Evolutionary conservation across 2,113 vertebrate genomes (phyloP).

Genomic region (Anhinga anhinga): DNA sequence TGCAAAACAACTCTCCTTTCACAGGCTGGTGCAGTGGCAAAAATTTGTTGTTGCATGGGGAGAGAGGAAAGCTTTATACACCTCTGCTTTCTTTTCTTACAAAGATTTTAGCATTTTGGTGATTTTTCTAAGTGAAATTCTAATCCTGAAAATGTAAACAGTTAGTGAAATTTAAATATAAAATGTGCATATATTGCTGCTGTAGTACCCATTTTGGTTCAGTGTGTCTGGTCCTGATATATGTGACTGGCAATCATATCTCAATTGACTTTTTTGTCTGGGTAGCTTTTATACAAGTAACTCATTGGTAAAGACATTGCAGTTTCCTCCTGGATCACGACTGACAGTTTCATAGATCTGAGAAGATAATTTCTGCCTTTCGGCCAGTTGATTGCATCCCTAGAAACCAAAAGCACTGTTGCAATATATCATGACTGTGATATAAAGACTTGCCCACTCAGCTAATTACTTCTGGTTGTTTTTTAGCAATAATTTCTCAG

Average conservation of each 20-base stretch:
- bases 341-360: neutral
- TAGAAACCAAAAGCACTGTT: neutral
- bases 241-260: neutral
- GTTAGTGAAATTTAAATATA: neutral
- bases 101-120: neutral
- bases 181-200: neutral
- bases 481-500: neutral
- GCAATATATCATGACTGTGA: neutral
- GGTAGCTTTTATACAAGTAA: neutral
- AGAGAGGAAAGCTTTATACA: neutral
- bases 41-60: neutral
- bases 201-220: neutral
- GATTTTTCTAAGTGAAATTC: neutral
- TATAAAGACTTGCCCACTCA: neutral
- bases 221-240: neutral
- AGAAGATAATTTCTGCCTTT: neutral
- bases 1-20: neutral
- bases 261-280: neutral
- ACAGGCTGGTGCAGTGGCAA: neutral
- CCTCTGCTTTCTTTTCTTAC: neutral
- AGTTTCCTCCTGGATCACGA: neutral
- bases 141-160: neutral
- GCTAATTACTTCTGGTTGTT: neutral
- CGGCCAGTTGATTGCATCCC: neutral
- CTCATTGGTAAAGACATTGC: neutral